Evolutionary conservation across 2,888 invertebrate genomes (phyloP).

Genomic region (Clepsis dumicolana): DNA sequence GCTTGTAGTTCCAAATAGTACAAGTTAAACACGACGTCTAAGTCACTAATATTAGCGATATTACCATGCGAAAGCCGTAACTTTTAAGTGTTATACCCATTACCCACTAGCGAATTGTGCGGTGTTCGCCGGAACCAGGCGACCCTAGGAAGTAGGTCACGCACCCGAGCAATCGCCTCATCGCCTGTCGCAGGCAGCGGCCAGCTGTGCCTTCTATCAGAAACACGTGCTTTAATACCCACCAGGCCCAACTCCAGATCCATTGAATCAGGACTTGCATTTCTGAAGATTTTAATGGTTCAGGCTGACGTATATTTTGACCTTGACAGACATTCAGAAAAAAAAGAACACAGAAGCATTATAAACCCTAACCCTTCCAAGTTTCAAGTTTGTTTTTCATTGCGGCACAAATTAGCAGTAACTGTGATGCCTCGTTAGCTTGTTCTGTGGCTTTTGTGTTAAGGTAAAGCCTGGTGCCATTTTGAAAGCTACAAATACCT

Average conservation of each 20-base stretch:
- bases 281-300: not conserved
- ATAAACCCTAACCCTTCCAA: not conserved
- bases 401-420: not conserved
- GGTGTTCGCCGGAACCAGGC: conserved; percentile 27
- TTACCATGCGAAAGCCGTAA: conserved; percentile 29
- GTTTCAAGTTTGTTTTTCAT: not conserved
- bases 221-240: conserved; percentile 8
- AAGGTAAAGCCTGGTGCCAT: too few relatives aligned
- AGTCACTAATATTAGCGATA: conserved; percentile 3
- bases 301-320: too few relatives aligned
- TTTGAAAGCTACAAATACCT: not conserved
- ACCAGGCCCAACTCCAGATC: too few relatives aligned
- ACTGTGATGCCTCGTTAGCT: not conserved
- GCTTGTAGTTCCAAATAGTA: not conserved
- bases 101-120: conserved; percentile 2
- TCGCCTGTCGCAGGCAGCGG: conserved; percentile 13
- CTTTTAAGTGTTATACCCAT: conserved; percentile 10
- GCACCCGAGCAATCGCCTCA: conserved; percentile 20
- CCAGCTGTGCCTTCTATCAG: conserved; percentile 24
- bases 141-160: conserved; percentile 40
- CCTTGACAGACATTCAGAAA: too few relatives aligned
- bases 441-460: too few relatives aligned
- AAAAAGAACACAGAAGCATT: not conserved
- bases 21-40: not conserved
- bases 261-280: not conserved